Evolutionary conservation across 1,140 invertebrate genomes (phyloP).

Genomic region (Drosophila melanica): DNA sequence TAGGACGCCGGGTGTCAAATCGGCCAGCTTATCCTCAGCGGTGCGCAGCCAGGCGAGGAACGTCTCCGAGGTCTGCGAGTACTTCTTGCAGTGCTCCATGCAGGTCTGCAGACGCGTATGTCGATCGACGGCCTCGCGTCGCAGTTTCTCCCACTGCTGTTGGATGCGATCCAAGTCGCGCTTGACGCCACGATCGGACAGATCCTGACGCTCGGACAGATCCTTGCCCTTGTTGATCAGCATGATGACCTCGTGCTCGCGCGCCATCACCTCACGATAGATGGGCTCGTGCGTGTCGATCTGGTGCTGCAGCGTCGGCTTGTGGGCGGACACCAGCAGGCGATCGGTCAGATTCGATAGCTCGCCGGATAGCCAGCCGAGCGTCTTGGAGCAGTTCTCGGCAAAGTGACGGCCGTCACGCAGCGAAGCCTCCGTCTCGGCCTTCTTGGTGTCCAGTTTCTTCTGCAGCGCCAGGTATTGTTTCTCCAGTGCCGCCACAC

Average conservation of each 20-base stretch:
- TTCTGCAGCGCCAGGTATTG: constrained; percentile 93
- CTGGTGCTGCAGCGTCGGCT: constrained; percentile 92
- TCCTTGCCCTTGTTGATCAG: constrained; percentile 95
- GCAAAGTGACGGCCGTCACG: constrained; percentile 94
- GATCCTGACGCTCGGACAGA: constrained; percentile 86
- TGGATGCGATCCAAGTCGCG: constrained; percentile 94
- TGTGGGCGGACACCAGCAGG: constrained; percentile 93
- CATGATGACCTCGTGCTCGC: constrained; percentile 97
- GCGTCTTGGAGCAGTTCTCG: constrained; percentile 92
- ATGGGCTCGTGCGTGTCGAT: constrained; percentile 94
- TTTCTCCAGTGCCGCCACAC: constrained; percentile 92
- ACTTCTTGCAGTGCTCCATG: constrained; percentile 96
- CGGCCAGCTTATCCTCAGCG: constrained; percentile 93
- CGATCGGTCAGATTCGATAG: constrained; percentile 90
- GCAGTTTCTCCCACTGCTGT: constrained; percentile 94
- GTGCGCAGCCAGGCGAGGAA: constrained; percentile 95
- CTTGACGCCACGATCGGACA: constrained; percentile 85
- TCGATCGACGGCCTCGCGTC: constrained; percentile 92
- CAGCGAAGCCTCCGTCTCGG: constrained; percentile 94
- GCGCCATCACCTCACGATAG: constrained; percentile 93
- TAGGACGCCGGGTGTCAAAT: constrained; percentile 91
- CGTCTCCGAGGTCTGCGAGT: constrained; percentile 91
- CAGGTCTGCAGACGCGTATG: constrained; percentile 94
- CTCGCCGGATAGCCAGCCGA: constrained; percentile 94
- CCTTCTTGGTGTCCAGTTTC: constrained; percentile 94